Evolutionary conservation across 1,140 invertebrate genomes (phyloP).

Genomic region (Dolichoris vasculosae): DNA sequence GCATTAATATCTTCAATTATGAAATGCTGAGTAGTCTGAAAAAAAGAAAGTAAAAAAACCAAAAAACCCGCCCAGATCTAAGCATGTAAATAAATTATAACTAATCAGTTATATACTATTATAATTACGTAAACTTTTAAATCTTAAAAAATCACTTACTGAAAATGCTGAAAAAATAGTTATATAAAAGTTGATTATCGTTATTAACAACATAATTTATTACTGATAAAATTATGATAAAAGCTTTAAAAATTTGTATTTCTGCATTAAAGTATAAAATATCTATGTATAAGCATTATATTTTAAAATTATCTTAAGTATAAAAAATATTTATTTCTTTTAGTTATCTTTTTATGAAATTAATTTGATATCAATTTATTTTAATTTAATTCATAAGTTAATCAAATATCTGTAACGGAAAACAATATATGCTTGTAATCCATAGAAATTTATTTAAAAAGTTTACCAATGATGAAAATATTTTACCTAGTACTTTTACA

Average conservation of each 20-base stretch:
- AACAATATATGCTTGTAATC: too few relatives aligned
- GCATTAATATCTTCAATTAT: not conserved
- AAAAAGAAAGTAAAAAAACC: constrained; percentile 43
- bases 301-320: not conserved
- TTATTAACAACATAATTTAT: not conserved
- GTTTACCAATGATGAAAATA: not conserved
- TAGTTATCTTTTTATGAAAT: not conserved
- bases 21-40: constrained; percentile 1
- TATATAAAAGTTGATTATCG: not conserved
- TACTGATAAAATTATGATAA: not conserved
- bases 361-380: too few relatives aligned
- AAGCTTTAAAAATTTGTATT: not conserved
- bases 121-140: constrained; percentile 25
- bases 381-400: too few relatives aligned
- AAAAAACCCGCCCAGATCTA: constrained; percentile 45
- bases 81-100: constrained; percentile 40
- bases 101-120: constrained; percentile 4
- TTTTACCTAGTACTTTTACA: not conserved
- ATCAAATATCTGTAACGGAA: too few relatives aligned
- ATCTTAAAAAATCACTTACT: constrained; percentile 41
- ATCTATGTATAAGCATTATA: not conserved
- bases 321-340: not conserved
- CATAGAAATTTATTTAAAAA: too few relatives aligned
- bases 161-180: not conserved
- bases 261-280: too few relatives aligned